Conservation (phyloP, 2,113 vertebrate genomes). For the Phrynosoma platyrhinos region DNA sequence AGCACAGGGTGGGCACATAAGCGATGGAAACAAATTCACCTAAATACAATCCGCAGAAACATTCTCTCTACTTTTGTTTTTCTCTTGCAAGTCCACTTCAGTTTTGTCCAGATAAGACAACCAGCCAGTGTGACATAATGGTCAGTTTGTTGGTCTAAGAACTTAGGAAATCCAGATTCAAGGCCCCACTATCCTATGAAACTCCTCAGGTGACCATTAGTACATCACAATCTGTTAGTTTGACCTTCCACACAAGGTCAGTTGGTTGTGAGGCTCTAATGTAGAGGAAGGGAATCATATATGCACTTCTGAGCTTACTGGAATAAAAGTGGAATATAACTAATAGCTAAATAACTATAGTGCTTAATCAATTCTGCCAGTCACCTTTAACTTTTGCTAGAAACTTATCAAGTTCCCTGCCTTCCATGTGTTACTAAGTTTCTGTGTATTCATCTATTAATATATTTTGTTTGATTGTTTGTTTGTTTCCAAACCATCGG, state of each 20-base stretch:
- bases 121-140: too few species aligned
- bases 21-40: too few species aligned
- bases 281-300: neutral
- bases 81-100: too few species aligned
- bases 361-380: neutral
- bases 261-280: neutral
- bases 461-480: neutral
- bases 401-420: neutral
- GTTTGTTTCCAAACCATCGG: neutral
- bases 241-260: neutral
- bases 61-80: too few species aligned
- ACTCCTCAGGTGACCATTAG: neutral
- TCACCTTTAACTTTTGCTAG: too few species aligned
- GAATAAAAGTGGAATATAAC: neutral
- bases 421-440: neutral
- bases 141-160: too few species aligned
- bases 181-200: neutral
- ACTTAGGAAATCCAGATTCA: too few species aligned
- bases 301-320: too few species aligned
- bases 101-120: too few species aligned
- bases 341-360: neutral
- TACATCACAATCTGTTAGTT: neutral
- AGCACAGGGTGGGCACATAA: too few species aligned
- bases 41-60: too few species aligned
- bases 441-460: neutral